These are phyloP conservation scores for Alcedo atthis DNA, from an alignment of 2,797 vertebrate genomes.

Conservation along the genomic window DNA sequence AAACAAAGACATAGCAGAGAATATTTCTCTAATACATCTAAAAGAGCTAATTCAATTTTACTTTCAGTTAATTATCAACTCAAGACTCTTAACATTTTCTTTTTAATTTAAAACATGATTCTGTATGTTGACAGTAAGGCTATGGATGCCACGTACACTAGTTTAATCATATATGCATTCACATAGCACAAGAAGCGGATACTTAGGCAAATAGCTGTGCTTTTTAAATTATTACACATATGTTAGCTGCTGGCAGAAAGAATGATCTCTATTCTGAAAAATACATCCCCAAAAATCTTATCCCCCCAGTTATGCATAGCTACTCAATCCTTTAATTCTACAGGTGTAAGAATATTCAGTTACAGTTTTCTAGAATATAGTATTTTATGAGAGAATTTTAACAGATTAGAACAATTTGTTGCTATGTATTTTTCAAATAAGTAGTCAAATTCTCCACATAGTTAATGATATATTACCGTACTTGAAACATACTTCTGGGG, in stretches of 20 bases:
- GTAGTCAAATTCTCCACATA: neutral
- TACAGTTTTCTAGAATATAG: neutral
- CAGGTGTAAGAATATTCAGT: neutral
- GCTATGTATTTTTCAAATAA: neutral
- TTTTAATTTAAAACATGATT: conserved; percentile 52
- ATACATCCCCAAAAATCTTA: neutral
- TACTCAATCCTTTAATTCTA: neutral
- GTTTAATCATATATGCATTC: neutral
- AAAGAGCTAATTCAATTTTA: conserved; percentile 35
- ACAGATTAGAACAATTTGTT: neutral
- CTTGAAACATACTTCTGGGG: neutral
- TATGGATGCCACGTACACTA: neutral
- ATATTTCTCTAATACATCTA: conserved; percentile 12
- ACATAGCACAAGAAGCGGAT: neutral
- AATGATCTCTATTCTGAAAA: neutral
- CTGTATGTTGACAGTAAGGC: neutral
- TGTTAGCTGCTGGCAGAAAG: neutral
- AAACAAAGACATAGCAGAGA: conserved; percentile 32
- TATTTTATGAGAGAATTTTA: neutral
- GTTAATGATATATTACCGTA: neutral
- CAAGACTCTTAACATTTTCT: conserved; percentile 46
- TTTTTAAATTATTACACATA: neutral
- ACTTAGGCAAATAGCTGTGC: neutral
- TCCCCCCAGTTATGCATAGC: neutral
- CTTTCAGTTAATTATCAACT: conserved; percentile 51